Conservation (phyloP, 2,113 vertebrate species). For the Danionella cerebrum region DNA sequence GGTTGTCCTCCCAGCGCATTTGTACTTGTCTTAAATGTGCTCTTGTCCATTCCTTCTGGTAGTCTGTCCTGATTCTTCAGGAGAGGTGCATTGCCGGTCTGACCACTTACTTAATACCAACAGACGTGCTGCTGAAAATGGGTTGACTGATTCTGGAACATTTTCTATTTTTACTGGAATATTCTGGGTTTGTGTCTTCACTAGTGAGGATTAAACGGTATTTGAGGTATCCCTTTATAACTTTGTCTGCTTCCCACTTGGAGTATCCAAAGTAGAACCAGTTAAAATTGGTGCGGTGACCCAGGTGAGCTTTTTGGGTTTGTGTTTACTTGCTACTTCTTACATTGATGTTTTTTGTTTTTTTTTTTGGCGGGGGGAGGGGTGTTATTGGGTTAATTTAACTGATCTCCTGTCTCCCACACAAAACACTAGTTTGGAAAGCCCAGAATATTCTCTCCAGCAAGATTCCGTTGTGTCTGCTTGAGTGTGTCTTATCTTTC, state of each 20-base stretch:
- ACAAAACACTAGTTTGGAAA: not conserved
- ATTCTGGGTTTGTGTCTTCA: not conserved
- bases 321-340: too few species aligned
- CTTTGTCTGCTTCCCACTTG: too few species aligned
- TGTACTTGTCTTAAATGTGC: slow-evolving; percentile 29
- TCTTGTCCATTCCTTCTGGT: slow-evolving; percentile 24
- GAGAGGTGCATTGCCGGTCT: slow-evolving; percentile 6
- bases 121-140: slow-evolving; percentile 10
- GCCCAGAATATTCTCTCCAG: slow-evolving; percentile 1
- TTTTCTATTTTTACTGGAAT: not conserved
- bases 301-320: too few species aligned
- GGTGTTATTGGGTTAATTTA: too few species aligned
- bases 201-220: too few species aligned
- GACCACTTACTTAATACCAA: not conserved
- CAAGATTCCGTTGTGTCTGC: slow-evolving; percentile 1
- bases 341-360: too few species aligned
- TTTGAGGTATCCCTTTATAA: too few species aligned
- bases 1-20: slow-evolving; percentile 19
- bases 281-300: too few species aligned
- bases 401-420: too few species aligned
- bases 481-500: slow-evolving; percentile 22
- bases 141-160: not conserved
- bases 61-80: slow-evolving; percentile 8
- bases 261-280: too few species aligned
- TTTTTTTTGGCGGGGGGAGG: too few species aligned